Conservation (phyloP, 1,140 invertebrate genomes). For the Doryteuthis pealeii region DNA sequence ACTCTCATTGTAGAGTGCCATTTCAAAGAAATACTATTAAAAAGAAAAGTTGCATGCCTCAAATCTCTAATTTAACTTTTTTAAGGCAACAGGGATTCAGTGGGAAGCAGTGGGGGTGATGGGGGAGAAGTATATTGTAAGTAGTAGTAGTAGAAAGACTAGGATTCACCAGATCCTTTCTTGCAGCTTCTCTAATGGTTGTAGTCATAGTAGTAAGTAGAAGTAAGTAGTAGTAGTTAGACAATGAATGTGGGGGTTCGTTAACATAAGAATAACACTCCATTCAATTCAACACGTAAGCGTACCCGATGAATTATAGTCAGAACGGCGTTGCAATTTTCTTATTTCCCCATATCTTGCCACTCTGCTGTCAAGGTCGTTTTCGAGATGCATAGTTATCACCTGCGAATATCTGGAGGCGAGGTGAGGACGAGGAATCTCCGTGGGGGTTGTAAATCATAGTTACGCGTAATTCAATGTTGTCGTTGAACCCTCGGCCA, state of each 20-base stretch:
- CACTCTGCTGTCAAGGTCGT: neutral
- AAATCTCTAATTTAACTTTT: too few species aligned
- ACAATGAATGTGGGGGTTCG: neutral
- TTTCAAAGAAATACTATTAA: too few species aligned
- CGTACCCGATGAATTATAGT: slow-evolving; percentile 2
- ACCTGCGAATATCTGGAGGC: slow-evolving; percentile 3
- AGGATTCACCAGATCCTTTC: neutral
- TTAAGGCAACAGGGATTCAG: too few species aligned
- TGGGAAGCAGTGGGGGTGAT: too few species aligned
- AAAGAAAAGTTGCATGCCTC: too few species aligned
- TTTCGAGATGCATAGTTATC: slow-evolving; percentile 1
- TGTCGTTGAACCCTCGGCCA: too few species aligned
- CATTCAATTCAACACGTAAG: neutral
- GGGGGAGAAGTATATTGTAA: too few species aligned
- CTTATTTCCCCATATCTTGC: neutral
- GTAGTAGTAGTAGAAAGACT: too few species aligned
- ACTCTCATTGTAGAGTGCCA: too few species aligned
- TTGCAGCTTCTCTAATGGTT: neutral
- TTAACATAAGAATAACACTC: neutral
- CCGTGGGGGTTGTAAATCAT: neutral
- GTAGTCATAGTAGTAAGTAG: neutral
- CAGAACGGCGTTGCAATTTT: neutral
- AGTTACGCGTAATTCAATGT: neutral
- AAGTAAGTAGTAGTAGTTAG: neutral
- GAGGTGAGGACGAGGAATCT: neutral